These are phyloP conservation scores for Phaonia tiefii DNA, from an alignment of 2,888 invertebrate species.

Conservation along the genomic window DNA sequence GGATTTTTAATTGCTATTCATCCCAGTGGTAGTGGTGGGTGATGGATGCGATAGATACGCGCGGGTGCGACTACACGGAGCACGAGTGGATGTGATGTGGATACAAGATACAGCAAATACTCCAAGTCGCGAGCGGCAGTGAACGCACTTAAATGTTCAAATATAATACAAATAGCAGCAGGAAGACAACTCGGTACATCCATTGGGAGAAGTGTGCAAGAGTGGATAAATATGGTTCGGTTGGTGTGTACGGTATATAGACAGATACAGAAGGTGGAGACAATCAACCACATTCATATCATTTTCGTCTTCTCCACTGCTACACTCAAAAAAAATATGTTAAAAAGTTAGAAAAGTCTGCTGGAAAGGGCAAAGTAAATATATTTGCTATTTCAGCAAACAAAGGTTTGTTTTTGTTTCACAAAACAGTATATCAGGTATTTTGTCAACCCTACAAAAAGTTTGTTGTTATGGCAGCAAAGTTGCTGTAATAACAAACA, in stretches of 20 bases:
- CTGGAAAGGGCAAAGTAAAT: too few relatives aligned
- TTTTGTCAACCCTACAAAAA: too few relatives aligned
- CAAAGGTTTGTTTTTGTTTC: too few relatives aligned
- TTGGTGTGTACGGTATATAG: background rate
- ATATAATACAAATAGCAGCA: background rate
- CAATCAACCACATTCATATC: constrained; percentile 32
- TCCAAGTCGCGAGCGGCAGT: background rate
- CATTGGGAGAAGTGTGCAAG: too few relatives aligned
- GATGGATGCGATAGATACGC: constrained; percentile 3
- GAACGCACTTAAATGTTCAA: background rate
- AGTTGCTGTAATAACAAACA: too few relatives aligned
- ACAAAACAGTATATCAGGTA: too few relatives aligned
- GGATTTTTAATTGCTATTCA: constrained; percentile 51
- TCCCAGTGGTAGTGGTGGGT: constrained; percentile 38
- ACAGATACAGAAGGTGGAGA: constrained; percentile 2
- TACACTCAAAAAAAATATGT: too few relatives aligned
- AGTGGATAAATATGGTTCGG: background rate
- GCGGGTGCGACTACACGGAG: background rate
- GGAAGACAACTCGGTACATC: too few relatives aligned
- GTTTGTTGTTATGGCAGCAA: too few relatives aligned
- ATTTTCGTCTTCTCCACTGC: too few relatives aligned
- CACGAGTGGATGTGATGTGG: background rate
- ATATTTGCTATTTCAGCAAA: too few relatives aligned
- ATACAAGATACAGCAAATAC: background rate
- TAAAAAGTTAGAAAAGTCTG: too few relatives aligned